Evolutionary conservation across 2,888 invertebrate species (phyloP), one percentile per base, ranked within the genome.

Genomic region (Pachymerium ferrugineum): DNA sequence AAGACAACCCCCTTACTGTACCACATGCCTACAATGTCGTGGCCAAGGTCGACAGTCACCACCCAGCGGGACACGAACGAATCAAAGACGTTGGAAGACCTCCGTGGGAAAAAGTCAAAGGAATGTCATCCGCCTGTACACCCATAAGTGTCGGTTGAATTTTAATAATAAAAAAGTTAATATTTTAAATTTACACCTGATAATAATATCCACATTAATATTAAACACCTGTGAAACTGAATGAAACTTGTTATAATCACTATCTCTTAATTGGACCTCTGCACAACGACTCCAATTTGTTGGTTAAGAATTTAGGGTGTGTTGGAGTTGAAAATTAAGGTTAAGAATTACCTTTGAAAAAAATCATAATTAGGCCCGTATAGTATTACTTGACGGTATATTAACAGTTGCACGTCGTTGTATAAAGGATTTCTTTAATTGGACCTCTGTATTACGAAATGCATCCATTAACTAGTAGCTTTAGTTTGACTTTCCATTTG

Each of bases 11-110:
- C 38, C 16, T 16, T 38, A 38, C 38, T 12, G 16, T 16, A 38
- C 38, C 62, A n/a, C 25, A 22, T 25, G 25, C 12, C 62, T 62
- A 19, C 47, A 54, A 54, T 54, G 47, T 62, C 62, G 62, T 28
- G 62, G 62, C 62, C 62, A 62, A 62, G 62, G 62, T 62, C 62
- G 62, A 62, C 62, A 62, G 62, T 62, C 62, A 62, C 62, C 62
- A 62, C 62, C 62, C 62, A 62, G 62, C 62, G 62, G 62, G 62
- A 62, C 62, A 25, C n/a, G 25, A 28, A 62, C 62, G 28, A 62
- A 62, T 62, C 62, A 62, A 62, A n/a, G n/a, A n/a, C n/a, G 25
- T n/a, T 22, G 62, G 62, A 62, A 62, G 28, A 62, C n/a, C 62
- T 62, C 28, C 62, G 62, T 62, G 62, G 62, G 62, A 62, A 62